These are phyloP conservation scores for Elymnias hypermnestra DNA, from an alignment of 1,140 invertebrate genomes.

Conservation along the genomic window DNA sequence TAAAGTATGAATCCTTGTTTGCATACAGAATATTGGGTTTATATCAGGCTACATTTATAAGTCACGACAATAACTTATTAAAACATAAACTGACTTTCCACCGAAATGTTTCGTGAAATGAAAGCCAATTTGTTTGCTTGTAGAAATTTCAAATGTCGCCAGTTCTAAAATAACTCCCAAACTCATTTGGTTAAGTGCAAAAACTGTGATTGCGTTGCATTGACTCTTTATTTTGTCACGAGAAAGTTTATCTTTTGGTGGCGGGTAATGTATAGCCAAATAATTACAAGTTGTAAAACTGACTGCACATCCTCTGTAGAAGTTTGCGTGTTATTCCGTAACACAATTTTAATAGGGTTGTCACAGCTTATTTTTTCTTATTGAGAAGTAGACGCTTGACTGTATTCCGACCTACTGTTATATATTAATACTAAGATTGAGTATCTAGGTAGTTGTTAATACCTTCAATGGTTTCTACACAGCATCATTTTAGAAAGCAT, in stretches of 20 bases:
- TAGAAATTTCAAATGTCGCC: constrained; percentile 15
- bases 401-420: no score
- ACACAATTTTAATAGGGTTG: neutral
- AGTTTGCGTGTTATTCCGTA: constrained; percentile 2
- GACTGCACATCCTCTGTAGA: neutral
- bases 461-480: no score
- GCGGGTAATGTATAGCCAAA: constrained; percentile 2
- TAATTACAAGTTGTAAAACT: constrained; percentile 1
- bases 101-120: constrained; percentile 12
- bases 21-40: neutral
- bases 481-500: no score
- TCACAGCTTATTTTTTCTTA: neutral
- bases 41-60: neutral
- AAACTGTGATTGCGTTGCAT: constrained; percentile 17
- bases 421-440: no score
- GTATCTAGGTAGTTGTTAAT: no score
- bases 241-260: constrained; percentile 2
- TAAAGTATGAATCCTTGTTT: neutral
- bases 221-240: constrained; percentile 12
- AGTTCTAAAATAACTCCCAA: constrained; percentile 8
- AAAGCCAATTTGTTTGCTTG: constrained; percentile 10
- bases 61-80: constrained; percentile 14
- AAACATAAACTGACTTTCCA: constrained; percentile 6
- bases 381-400: no score
- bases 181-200: constrained; percentile 15